These are phyloP conservation scores for Pelecanus crispus DNA, from an alignment of 2,113 vertebrate genomes.

Conservation along the genomic window DNA sequence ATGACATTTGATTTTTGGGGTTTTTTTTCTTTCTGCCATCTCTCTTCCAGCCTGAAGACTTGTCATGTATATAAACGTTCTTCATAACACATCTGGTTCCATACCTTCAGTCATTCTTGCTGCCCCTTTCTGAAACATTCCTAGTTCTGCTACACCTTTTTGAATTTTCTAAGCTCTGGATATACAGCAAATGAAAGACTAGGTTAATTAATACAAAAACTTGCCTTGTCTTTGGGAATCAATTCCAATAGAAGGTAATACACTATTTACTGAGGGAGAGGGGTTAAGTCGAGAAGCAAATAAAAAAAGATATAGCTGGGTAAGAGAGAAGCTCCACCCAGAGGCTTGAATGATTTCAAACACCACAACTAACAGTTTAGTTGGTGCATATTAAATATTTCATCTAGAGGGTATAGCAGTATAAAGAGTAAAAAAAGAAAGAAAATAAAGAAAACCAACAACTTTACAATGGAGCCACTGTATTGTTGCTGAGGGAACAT, in stretches of 20 bases:
- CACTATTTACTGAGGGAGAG: background rate
- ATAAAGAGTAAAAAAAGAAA: background rate
- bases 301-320: background rate
- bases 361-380: background rate
- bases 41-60: background rate
- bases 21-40: no score
- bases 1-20: no score
- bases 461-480: background rate
- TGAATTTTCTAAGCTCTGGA: background rate
- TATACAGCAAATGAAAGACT: background rate
- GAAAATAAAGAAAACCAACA: background rate
- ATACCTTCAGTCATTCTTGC: background rate
- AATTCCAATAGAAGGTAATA: background rate
- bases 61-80: background rate
- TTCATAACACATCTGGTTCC: background rate
- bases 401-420: background rate
- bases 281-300: background rate
- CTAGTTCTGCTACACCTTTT: background rate
- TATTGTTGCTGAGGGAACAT: background rate
- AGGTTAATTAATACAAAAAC: background rate
- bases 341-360: background rate
- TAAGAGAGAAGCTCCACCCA: background rate
- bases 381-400: background rate
- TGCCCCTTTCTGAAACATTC: background rate
- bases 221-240: background rate